A percentile compares a stretch with the other conserved stretches of the same genome.
Conservation (phyloP, 2,113 vertebrate species). For the Panurus biarmicus region DNA sequence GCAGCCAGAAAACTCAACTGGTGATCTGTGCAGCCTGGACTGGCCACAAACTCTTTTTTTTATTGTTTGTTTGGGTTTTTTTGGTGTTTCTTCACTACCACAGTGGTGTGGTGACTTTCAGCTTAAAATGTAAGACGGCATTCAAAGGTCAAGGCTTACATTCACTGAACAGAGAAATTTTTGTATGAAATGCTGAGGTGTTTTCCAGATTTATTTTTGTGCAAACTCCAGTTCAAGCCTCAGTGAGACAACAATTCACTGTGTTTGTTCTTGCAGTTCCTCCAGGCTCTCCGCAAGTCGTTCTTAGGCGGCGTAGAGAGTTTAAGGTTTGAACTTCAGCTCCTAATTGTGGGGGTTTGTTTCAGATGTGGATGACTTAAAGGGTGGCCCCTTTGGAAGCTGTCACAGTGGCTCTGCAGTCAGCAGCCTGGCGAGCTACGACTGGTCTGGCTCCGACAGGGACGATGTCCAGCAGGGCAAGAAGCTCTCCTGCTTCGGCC, state of each 20-base stretch:
- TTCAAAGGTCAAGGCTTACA: background rate
- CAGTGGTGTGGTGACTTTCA: background rate
- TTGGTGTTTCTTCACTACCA: background rate
- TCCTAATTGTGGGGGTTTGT: slow-evolving; percentile 63
- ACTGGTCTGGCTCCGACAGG: slow-evolving; percentile 88
- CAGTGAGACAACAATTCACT: background rate
- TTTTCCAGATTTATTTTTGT: background rate
- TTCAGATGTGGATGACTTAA: slow-evolving; percentile 92
- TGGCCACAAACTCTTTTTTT: background rate
- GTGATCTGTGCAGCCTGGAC: background rate
- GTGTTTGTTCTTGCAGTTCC: background rate
- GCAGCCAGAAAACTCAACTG: background rate
- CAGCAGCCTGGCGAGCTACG: slow-evolving; percentile 80
- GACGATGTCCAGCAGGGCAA: slow-evolving; percentile 78
- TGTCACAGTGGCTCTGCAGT: slow-evolving; percentile 69
- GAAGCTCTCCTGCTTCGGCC: slow-evolving; percentile 64
- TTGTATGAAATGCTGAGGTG: background rate
- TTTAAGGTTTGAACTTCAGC: background rate
- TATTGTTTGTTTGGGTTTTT: too few species aligned
- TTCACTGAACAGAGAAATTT: background rate
- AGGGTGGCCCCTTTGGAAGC: slow-evolving; percentile 85
- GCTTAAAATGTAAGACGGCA: background rate
- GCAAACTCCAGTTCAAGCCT: background rate
- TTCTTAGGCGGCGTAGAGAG: background rate
- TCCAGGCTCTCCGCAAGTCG: background rate